Base-by-base conservation (phyloP, 1,140 invertebrate genomes). In the Stenopsyche tienmushanensis region DNA sequence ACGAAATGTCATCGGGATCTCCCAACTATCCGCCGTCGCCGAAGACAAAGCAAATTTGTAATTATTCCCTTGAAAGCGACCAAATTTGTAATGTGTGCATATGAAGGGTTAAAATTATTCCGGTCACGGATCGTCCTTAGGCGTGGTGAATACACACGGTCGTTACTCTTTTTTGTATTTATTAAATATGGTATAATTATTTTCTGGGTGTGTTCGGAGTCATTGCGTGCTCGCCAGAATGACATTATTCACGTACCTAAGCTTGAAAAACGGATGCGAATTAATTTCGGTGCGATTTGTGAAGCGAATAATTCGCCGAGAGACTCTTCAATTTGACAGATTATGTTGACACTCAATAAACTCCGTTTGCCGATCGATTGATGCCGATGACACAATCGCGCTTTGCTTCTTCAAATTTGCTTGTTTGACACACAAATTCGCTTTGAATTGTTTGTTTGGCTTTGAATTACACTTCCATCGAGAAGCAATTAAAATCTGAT, bases 171-270 rank as follows among this genome's bases (percentile, higher is more conserved):
- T 47, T 47, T 47, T 47, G 44, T 18, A 47, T 47, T 47, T 47
- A 20, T 20, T 47, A 47, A 47, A 47, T 47, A 47, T 47, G 18
- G 10, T 18, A 47, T 47, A 47, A 47, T 47, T 47, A 8, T 47
- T 13, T 47, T 47, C 44, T n/a, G 44, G 44, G 44, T 15, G 44
- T 47, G 44, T 47, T 15, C 10, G 3, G 8, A 13, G 5, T 34
- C 17, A 5, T 47, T 20, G 44, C 44, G 44, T 47, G 44, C 17
- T 47, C 17, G 17, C 18, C 44, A 8, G 18, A 47, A 47, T 47
- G 44, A 5, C 44, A 47, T 47, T 47, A 13, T 34, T 34, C 29
- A 13, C 29, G n/a, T 13, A 13, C 29, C 5, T 34, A 34, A 5
- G 13, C 29, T 7, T 5, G 29, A 34, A 7, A 13, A 34, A 7